phyloP scores from a whole-genome alignment of 2,797 vertebrate genomes.

The Acanthis flammea region DNA sequence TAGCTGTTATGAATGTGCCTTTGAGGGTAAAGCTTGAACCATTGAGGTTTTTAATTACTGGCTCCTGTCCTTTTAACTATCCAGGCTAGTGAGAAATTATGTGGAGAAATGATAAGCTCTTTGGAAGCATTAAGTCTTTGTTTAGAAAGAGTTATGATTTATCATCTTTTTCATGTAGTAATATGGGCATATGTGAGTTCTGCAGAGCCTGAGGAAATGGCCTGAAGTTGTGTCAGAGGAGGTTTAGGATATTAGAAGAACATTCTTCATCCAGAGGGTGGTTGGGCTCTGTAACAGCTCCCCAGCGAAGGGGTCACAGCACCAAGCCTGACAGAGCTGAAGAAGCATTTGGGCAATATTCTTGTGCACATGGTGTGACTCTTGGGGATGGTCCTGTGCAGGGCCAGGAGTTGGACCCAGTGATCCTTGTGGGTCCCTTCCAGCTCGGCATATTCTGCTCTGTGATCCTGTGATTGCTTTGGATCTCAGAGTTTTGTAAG shows the following conservation, averaged over 20 bases:
- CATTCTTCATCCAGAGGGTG: background rate
- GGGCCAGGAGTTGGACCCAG: background rate
- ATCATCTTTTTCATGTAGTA: background rate
- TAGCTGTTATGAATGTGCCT: background rate
- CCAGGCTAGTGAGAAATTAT: background rate
- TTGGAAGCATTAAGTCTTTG: background rate
- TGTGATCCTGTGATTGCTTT: background rate
- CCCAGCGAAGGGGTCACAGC: background rate
- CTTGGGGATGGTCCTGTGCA: background rate
- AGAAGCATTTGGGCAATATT: background rate
- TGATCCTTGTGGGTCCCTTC: background rate
- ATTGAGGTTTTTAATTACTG: background rate
- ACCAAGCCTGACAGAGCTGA: background rate
- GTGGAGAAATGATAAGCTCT: background rate
- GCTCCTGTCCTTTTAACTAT: background rate
- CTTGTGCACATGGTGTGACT: background rate
- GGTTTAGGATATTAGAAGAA: background rate
- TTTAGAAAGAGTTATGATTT: background rate
- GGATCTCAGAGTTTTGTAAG: background rate
- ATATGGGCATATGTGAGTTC: background rate
- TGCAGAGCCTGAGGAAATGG: background rate
- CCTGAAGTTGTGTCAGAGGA: background rate
- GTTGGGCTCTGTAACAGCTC: background rate
- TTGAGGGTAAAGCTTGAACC: background rate
- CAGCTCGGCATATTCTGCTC: background rate